These are phyloP conservation scores for Chloroceryle inda DNA, from an alignment of 2,797 vertebrate genomes.

Conservation along the genomic window DNA sequence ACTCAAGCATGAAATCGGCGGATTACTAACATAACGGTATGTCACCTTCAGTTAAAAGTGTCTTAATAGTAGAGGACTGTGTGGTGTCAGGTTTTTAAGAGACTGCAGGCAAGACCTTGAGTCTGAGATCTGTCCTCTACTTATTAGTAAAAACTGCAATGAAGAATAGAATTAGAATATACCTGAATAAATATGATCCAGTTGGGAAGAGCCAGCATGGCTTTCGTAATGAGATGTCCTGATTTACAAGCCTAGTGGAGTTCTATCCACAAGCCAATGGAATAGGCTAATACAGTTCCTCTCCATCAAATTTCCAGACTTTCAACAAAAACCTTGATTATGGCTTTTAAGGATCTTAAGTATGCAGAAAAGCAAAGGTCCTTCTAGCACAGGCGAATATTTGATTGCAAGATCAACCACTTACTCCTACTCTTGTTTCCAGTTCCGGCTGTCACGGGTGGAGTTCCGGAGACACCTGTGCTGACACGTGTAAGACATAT, in stretches of 20 bases:
- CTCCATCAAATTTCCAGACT: neutral
- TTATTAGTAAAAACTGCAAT: neutral
- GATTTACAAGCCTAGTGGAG: neutral
- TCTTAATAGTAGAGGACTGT: neutral
- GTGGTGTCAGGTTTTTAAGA: neutral
- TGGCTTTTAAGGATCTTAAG: neutral
- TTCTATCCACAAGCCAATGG: neutral
- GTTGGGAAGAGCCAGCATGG: neutral
- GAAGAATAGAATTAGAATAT: neutral
- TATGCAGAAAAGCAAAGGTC: neutral
- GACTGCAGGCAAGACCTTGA: neutral
- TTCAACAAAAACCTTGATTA: neutral
- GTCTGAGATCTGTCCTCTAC: neutral
- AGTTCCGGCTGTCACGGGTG: neutral
- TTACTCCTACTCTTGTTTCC: neutral
- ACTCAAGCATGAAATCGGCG: neutral
- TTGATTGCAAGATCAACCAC: neutral
- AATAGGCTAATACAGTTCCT: neutral
- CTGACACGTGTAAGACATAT: neutral
- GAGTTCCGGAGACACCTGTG: neutral
- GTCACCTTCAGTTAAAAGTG: conserved; percentile 33
- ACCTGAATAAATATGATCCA: neutral
- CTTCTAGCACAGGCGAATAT: neutral
- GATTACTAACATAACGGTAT: neutral
- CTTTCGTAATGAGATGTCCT: neutral